phyloP scores from a whole-genome alignment of 2,888 invertebrate genomes.

The Fragum fragum region DNA sequence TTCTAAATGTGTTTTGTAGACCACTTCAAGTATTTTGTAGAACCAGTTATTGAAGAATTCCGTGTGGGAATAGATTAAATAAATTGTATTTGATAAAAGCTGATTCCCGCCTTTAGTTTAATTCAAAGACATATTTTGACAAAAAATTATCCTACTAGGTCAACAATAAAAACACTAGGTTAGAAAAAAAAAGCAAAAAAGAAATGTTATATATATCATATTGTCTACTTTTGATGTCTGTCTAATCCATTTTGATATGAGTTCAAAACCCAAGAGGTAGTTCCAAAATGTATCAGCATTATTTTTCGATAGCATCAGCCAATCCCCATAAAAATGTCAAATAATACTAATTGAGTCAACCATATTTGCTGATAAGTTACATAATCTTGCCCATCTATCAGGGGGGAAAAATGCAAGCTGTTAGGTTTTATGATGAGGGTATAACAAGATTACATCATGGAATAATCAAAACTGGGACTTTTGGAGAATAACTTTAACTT shows the following conservation, averaged over 20 bases:
- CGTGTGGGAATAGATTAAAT: no score
- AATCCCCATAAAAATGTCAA: constrained; percentile 29
- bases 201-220: background rate
- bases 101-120: no score
- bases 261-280: constrained; percentile 27
- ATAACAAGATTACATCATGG: constrained; percentile 8
- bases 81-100: no score
- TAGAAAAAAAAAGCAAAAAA: background rate
- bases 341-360: constrained; percentile 27
- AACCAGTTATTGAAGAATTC: no score
- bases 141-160: no score
- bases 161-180: background rate
- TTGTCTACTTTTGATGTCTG: constrained; percentile 1
- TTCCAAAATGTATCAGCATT: constrained; percentile 20
- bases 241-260: constrained; percentile 16
- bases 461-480: constrained; percentile 11
- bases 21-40: no score
- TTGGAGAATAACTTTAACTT: no score
- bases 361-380: constrained; percentile 15
- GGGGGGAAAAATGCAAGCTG: constrained; percentile 14
- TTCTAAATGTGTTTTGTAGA: no score
- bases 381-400: constrained; percentile 15
- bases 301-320: constrained; percentile 11
- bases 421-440: constrained; percentile 17
- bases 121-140: no score